Percentiles rank a stretch among this genome's conserved stretches.
Conservation (phyloP, 2,888 invertebrate genomes). For the Eupithecia inturbata region DNA sequence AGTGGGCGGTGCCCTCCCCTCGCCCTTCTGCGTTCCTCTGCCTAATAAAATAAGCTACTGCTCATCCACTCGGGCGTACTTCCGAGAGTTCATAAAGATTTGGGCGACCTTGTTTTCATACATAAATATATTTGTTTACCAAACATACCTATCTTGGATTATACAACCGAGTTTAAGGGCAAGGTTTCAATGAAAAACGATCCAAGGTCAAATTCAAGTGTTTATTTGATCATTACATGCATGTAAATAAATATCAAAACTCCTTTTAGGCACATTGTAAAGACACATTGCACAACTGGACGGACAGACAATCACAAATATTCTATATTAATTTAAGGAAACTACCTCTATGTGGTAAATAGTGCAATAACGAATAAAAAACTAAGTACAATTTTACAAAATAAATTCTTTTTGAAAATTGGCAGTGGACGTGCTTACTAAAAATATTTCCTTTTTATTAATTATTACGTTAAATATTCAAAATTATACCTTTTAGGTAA, state of each 20-base stretch:
- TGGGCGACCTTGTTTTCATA: neutral
- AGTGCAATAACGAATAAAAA: neutral
- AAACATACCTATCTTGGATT: neutral
- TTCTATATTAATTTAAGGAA: conserved; percentile 28
- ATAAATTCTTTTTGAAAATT: neutral
- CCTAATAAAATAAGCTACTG: too few species aligned
- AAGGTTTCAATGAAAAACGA: neutral
- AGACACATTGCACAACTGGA: conserved; percentile 70
- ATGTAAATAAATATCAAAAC: conserved; percentile 60
- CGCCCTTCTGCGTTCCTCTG: too few species aligned
- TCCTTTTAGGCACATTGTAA: conserved; percentile 52
- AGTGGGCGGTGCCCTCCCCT: too few species aligned
- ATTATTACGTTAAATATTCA: neutral
- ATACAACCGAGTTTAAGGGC: neutral
- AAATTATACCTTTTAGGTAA: conserved; percentile 31
- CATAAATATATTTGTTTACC: neutral
- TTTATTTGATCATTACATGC: conserved; percentile 38
- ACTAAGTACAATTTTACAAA: neutral
- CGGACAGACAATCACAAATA: conserved; percentile 77
- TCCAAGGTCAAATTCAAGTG: conserved; percentile 21
- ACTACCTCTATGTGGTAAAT: neutral
- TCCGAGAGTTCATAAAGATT: too few species aligned
- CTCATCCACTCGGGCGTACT: too few species aligned
- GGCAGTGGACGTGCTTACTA: conserved; percentile 21
- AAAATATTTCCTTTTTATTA: neutral